phyloP scores from a whole-genome alignment of 2,113 vertebrate species.

The Sinocyclocheilus grahami region DNA sequence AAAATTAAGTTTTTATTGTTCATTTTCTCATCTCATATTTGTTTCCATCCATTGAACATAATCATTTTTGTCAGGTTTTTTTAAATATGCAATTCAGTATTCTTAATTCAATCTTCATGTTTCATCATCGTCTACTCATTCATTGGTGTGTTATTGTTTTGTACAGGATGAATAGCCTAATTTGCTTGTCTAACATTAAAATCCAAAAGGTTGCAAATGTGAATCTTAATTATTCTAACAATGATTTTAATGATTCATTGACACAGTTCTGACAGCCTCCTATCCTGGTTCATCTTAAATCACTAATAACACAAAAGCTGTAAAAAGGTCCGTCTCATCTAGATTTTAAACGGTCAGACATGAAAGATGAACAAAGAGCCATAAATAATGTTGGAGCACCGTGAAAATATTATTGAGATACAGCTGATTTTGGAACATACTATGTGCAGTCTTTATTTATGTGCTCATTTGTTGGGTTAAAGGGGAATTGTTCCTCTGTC shows the following conservation, averaged over 20 bases:
- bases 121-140: not conserved
- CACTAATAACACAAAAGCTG: not conserved
- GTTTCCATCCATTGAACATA: not conserved
- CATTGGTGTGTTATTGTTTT: not conserved
- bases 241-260: not conserved
- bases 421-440: not conserved
- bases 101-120: not conserved
- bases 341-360: not conserved
- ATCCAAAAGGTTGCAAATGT: not conserved
- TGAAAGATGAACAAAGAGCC: not conserved
- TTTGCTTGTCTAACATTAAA: not conserved
- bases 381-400: not conserved
- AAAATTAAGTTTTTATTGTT: not conserved
- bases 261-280: not conserved
- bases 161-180: not conserved
- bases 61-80: not conserved
- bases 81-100: too few relatives aligned
- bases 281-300: not conserved
- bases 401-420: not conserved
- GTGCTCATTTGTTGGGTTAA: not conserved
- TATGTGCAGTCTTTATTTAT: not conserved
- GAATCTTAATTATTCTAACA: not conserved
- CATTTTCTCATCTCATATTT: not conserved
- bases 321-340: not conserved
- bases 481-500: not conserved